Percentiles rank a stretch among this genome's conserved stretches.
phyloP scores from a whole-genome alignment of 2,888 invertebrate species.

The Eumerus sabulonum region DNA sequence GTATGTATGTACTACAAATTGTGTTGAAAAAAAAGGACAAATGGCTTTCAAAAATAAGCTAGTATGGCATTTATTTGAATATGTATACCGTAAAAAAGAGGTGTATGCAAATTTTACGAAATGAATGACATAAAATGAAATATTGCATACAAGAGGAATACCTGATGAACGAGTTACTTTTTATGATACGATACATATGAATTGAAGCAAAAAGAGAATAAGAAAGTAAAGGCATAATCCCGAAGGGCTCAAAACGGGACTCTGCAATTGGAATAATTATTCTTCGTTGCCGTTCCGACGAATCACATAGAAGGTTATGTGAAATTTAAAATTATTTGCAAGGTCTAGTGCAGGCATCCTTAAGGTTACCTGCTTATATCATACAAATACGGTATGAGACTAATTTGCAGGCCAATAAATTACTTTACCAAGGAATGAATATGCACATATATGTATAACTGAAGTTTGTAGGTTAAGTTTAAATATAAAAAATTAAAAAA shows the following conservation, averaged over 20 bases:
- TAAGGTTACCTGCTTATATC: constrained; percentile 44
- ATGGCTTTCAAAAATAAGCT: constrained; percentile 41
- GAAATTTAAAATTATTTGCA: too few species aligned
- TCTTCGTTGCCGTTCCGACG: constrained; percentile 65
- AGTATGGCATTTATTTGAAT: constrained; percentile 56
- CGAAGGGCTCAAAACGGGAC: constrained; percentile 37
- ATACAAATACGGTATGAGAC: constrained; percentile 28
- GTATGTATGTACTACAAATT: background rate
- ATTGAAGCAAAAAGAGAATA: background rate
- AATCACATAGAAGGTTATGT: too few species aligned
- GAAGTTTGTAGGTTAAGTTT: constrained; percentile 54
- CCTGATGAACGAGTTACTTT: constrained; percentile 49
- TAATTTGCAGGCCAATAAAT: constrained; percentile 17
- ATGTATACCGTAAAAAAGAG: constrained; percentile 45
- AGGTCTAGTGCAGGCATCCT: background rate
- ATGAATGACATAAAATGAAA: constrained; percentile 40
- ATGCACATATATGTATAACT: constrained; percentile 13
- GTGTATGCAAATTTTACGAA: constrained; percentile 24
- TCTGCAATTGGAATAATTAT: constrained; percentile 71
- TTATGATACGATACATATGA: constrained; percentile 27
- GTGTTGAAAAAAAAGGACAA: constrained; percentile 37
- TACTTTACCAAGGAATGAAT: constrained; percentile 54
- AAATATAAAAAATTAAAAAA: constrained; percentile 20
- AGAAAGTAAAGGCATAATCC: background rate
- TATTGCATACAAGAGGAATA: constrained; percentile 61